Base-by-base conservation (phyloP, 2,113 vertebrate genomes). In the Gasterosteus aculeatus region DNA sequence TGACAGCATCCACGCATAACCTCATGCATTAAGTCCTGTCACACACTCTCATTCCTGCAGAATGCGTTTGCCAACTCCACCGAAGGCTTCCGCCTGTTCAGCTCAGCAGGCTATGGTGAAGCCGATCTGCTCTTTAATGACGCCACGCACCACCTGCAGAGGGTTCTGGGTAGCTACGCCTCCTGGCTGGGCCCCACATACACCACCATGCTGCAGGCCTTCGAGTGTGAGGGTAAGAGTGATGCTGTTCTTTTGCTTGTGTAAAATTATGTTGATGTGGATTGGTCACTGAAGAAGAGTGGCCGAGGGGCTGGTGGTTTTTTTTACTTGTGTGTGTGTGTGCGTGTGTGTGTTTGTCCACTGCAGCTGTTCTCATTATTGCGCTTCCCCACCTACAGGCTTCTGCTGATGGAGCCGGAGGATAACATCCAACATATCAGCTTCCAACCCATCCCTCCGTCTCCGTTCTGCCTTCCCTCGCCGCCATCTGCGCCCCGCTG, bases 151-250 rank as follows among this genome's bases (percentile, higher is more conserved):
- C 93, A 91, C 82, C 87, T 95, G 83, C 89, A 94, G 82, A 93
- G 92, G 87, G 92, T 95, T 78, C 72, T 94, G 88, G 92, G 93
- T 46, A 89, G 92, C 84, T 95, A 92, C 90, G 86, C 89, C 57
- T 94, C 93, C 42, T 95, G 94, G 94, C 86, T 95, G 84, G 94
- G 94, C 41, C 92, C 87, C 72, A 89, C 85, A 75, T 95, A 95
- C 80, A 94, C 89, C 85, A 92, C 89, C 41, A 54, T 85, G 73
- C 92, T 94, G 86, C 93, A 92, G 69, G 94, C 94, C 69, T 95
- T 95, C 51, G 94, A 95, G 83, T 95, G 94, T 68, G 93, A 95
- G 91, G 94, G 94, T 95, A 85, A 91, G 87, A 69, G 39, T 14
- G 54, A 66, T 46, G 61, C 62, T 19, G 63, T 77, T 3, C 71